phyloP scores from a whole-genome alignment of 2,113 vertebrate genomes.

The Ictalurus punctatus region DNA sequence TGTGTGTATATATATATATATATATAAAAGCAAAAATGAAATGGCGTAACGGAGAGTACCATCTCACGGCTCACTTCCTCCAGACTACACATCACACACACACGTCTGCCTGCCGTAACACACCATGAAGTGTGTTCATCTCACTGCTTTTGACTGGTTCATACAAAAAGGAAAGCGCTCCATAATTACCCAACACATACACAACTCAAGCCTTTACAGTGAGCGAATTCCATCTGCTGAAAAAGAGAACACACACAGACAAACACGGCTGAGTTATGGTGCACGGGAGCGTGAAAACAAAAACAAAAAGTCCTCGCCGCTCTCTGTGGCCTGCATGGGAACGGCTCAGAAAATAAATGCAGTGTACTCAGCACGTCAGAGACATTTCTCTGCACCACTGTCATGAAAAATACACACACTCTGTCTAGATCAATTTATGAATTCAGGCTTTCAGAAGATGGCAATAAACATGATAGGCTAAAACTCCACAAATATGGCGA shows the following conservation, averaged over 20 bases:
- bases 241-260: not conserved
- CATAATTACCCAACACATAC: conserved; percentile 20
- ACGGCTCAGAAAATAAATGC: conserved; percentile 27
- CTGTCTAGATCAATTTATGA: conserved; percentile 29
- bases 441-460: conserved; percentile 15
- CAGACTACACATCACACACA: conserved; percentile 10
- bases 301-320: conserved; percentile 15
- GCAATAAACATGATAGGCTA: conserved; percentile 39
- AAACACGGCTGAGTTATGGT: conserved; percentile 42
- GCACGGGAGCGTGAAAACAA: conserved; percentile 50
- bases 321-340: conserved; percentile 34
- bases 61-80: conserved; percentile 5
- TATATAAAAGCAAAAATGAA: not conserved
- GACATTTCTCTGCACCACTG: not conserved
- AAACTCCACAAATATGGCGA: conserved; percentile 6
- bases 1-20: no score
- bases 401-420: conserved; percentile 26
- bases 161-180: conserved; percentile 15
- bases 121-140: conserved; percentile 21
- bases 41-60: conserved; percentile 12
- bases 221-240: conserved; percentile 42
- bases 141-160: conserved; percentile 25
- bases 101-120: not conserved
- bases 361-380: not conserved
- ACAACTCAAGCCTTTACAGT: conserved; percentile 32